Evolutionary conservation across 2,113 vertebrate species (phyloP).

Genomic region (Podiceps cristatus): DNA sequence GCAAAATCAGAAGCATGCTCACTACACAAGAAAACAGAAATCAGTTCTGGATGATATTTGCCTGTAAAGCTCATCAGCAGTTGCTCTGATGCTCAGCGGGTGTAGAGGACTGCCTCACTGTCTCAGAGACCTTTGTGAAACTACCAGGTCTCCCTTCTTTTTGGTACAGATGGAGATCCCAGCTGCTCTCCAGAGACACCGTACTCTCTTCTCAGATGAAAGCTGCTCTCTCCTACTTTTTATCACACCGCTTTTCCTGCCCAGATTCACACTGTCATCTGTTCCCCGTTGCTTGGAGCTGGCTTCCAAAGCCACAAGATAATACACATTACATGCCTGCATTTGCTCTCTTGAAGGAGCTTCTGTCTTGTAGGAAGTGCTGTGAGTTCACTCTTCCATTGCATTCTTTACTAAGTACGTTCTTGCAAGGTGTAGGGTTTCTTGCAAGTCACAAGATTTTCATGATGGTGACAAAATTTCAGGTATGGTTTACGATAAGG

Average conservation of each 20-base stretch:
- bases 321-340: too few relatives aligned
- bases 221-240: background rate
- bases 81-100: background rate
- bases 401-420: too few relatives aligned
- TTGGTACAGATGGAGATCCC: background rate
- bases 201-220: background rate
- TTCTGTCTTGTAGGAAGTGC: too few relatives aligned
- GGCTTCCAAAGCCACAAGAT: background rate
- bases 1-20: background rate
- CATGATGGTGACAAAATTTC: too few relatives aligned
- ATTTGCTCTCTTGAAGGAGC: too few relatives aligned
- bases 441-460: too few relatives aligned
- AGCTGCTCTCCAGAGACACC: background rate
- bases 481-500: too few relatives aligned
- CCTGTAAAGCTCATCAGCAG: background rate
- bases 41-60: background rate
- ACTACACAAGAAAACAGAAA: background rate
- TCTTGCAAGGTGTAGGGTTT: too few relatives aligned
- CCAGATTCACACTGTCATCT: background rate
- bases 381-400: too few relatives aligned
- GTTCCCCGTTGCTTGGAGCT: background rate
- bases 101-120: accelerated
- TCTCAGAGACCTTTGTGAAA: background rate
- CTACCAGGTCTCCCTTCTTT: background rate
- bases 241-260: background rate